Evolutionary conservation across 2,113 vertebrate species (phyloP).

Genomic region (Astur gentilis): DNA sequence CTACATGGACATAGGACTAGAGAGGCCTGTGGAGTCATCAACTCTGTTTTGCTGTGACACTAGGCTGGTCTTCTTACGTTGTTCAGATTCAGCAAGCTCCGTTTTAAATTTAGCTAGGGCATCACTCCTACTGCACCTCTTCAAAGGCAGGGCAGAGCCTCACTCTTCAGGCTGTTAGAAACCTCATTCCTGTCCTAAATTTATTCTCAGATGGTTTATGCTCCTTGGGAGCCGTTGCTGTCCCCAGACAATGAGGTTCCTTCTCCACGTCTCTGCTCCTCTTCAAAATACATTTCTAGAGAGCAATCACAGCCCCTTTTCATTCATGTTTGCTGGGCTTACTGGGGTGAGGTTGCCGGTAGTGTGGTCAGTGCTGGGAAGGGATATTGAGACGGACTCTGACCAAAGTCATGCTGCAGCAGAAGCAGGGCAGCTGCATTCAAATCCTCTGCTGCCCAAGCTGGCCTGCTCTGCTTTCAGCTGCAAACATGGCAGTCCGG

Average conservation of each 20-base stretch:
- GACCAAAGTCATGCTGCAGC: neutral
- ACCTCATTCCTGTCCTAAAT: neutral
- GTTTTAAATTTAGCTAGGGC: neutral
- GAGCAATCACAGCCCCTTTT: neutral
- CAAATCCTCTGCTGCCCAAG: neutral
- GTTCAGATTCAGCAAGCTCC: neutral
- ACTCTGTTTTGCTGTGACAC: neutral
- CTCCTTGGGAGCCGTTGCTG: no score
- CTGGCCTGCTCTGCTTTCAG: neutral
- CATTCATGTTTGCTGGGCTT: fast-evolving
- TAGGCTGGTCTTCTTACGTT: neutral
- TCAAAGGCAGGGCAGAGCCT: neutral
- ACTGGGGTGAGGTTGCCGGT: neutral
- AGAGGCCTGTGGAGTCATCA: neutral
- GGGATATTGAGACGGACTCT: neutral
- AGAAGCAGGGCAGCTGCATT: neutral
- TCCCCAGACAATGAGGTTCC: neutral
- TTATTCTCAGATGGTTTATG: neutral
- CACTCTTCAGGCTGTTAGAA: neutral
- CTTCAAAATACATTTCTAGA: neutral
- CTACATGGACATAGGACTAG: neutral
- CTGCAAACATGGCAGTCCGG: neutral
- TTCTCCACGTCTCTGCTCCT: neutral
- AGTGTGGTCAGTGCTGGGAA: fast-evolving
- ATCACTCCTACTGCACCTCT: neutral